phyloP scores from a whole-genome alignment of 2,113 vertebrate genomes.

The Potamarius usumacintae region DNA sequence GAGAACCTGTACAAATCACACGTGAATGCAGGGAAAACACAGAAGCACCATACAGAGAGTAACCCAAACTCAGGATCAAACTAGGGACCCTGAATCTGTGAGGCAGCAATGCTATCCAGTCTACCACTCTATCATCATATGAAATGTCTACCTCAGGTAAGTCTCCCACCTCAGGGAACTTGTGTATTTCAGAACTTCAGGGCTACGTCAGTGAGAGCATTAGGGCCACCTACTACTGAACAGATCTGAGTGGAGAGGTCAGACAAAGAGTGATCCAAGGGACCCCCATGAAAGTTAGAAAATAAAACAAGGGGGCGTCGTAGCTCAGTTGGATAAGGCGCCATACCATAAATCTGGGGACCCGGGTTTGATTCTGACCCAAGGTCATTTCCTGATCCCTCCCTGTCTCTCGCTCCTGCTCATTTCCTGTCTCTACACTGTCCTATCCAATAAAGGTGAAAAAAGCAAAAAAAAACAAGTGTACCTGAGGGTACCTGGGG shows the following conservation, averaged over 20 bases:
- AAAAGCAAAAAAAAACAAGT: not conserved
- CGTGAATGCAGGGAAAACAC: not conserved
- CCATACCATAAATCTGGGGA: too few species aligned
- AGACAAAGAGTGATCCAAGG: not conserved
- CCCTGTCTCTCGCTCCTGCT: too few species aligned
- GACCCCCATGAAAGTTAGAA: too few species aligned
- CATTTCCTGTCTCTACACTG: too few species aligned
- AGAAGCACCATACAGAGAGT: not conserved
- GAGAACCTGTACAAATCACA: not conserved
- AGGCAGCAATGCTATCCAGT: not conserved
- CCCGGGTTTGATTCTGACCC: too few species aligned
- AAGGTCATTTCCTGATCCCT: too few species aligned
- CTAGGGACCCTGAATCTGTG: not conserved
- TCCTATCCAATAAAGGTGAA: too few species aligned
- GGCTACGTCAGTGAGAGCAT: not conserved
- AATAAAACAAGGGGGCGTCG: not conserved
- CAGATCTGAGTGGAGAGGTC: not conserved
- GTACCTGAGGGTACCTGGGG: not conserved
- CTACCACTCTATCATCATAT: not conserved
- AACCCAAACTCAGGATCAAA: not conserved
- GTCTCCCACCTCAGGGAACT: not conserved
- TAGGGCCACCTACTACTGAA: not conserved
- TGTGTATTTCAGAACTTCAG: not conserved
- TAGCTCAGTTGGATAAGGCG: too few species aligned
- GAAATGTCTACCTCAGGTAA: not conserved